phyloP scores from a whole-genome alignment of 2,888 invertebrate genomes.

The Colostygia pectinataria region DNA sequence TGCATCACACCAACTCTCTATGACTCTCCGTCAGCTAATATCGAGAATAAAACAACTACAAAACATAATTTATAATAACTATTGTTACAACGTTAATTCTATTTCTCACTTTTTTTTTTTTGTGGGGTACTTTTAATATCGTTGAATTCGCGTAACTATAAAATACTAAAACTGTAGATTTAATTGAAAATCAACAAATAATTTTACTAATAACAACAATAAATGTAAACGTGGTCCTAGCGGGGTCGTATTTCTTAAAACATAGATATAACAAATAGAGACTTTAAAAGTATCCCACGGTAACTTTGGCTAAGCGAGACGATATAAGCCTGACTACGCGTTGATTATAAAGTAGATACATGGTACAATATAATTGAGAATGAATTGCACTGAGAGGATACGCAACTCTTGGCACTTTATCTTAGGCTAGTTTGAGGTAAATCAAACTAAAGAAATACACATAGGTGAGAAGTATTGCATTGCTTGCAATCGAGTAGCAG shows the following conservation, averaged over 20 bases:
- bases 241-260: conserved; percentile 29
- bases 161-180: conserved; percentile 2
- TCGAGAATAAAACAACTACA: conserved; percentile 70
- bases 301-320: conserved; percentile 51
- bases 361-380: conserved; percentile 62
- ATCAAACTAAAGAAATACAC: conserved; percentile 25
- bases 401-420: conserved; percentile 77
- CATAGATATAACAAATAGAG: conserved; percentile 22
- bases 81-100: conserved; percentile 24
- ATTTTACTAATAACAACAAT: conserved; percentile 21
- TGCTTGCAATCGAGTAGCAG: background rate
- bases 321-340: conserved; percentile 40
- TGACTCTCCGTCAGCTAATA: conserved; percentile 40
- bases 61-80: conserved; percentile 72
- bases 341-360: conserved; percentile 42
- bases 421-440: conserved; percentile 63
- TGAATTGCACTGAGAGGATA: conserved; percentile 74
- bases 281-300: conserved; percentile 51
- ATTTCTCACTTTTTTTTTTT: conserved; percentile 58
- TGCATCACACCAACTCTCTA: conserved; percentile 35
- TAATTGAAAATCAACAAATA: conserved; percentile 13
- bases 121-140: conserved; percentile 56
- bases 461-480: background rate
- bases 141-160: conserved; percentile 7
- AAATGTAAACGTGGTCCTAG: conserved; percentile 8